phyloP scores from a whole-genome alignment of 1,140 invertebrate species.

The Stenopsyche tienmushanensis region DNA sequence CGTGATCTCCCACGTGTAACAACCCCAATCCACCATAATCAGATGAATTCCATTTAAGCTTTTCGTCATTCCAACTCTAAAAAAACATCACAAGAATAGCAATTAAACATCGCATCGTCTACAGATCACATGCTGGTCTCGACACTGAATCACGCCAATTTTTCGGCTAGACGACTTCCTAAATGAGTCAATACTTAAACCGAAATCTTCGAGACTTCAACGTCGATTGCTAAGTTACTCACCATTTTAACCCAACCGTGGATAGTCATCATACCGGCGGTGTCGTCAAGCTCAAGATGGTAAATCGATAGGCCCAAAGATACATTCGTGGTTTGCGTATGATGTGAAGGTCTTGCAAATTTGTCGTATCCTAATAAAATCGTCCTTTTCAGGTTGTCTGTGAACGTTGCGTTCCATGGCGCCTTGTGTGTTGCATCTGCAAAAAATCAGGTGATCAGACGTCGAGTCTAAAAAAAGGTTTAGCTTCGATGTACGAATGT shows the following conservation, averaged over 20 bases:
- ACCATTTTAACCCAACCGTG: slow-evolving; percentile 62
- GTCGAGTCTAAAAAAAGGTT: too few species aligned
- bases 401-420: slow-evolving; percentile 59
- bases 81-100: slow-evolving; percentile 26
- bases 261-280: slow-evolving; percentile 57
- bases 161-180: too few species aligned
- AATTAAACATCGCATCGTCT: neutral
- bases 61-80: slow-evolving; percentile 66
- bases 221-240: too few species aligned
- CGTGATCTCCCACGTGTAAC: slow-evolving; percentile 61
- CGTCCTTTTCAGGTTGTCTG: slow-evolving; percentile 60
- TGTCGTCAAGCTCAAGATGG: slow-evolving; percentile 61
- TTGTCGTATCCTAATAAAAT: slow-evolving; percentile 65
- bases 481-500: too few species aligned
- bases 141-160: too few species aligned
- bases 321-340: slow-evolving; percentile 57
- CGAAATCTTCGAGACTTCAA: too few species aligned
- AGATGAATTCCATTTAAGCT: slow-evolving; percentile 62
- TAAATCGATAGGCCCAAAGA: slow-evolving; percentile 56
- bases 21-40: slow-evolving; percentile 60
- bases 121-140: too few species aligned
- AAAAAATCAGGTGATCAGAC: too few species aligned
- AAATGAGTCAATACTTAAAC: too few species aligned
- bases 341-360: slow-evolving; percentile 60
- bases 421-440: slow-evolving; percentile 10